Evolutionary conservation across 2,113 vertebrate genomes (phyloP).

Genomic region (Sinocyclocheilus anophthalmus): DNA sequence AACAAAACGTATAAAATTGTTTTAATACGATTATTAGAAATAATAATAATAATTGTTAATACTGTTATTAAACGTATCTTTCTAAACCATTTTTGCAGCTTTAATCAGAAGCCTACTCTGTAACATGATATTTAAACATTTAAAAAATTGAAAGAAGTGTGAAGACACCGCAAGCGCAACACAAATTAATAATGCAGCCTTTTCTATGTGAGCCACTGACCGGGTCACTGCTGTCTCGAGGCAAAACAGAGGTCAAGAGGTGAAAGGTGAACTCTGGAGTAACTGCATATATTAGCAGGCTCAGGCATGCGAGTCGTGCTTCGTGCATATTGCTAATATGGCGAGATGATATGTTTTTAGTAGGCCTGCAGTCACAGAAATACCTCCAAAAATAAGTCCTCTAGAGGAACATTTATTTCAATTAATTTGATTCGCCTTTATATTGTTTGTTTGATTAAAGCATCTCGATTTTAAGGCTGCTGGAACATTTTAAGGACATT

Average conservation of each 20-base stretch:
- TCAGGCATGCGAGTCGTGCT: constrained; percentile 20
- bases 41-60: not conserved
- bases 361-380: not conserved
- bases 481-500: not conserved
- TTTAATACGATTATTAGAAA: too few relatives aligned
- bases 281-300: constrained; percentile 74
- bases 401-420: not conserved
- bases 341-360: not conserved
- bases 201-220: constrained; percentile 81
- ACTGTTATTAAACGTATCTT: not conserved
- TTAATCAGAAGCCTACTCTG: not conserved
- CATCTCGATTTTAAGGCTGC: not conserved
- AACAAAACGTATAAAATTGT: not conserved
- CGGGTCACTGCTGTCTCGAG: constrained; percentile 85
- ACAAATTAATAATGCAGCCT: constrained; percentile 81
- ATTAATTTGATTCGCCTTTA: not conserved
- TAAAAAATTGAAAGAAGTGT: constrained; percentile 1
- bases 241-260: constrained; percentile 85
- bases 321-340: constrained; percentile 15
- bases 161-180: constrained; percentile 74
- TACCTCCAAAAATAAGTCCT: not conserved
- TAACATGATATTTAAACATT: not conserved
- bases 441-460: not conserved
- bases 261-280: constrained; percentile 84
- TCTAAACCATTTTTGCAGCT: not conserved